These are phyloP conservation scores for cattle (Bos taurus) DNA, from an alignment of 2,113 vertebrate genomes.

Conservation along the genomic window DNA sequence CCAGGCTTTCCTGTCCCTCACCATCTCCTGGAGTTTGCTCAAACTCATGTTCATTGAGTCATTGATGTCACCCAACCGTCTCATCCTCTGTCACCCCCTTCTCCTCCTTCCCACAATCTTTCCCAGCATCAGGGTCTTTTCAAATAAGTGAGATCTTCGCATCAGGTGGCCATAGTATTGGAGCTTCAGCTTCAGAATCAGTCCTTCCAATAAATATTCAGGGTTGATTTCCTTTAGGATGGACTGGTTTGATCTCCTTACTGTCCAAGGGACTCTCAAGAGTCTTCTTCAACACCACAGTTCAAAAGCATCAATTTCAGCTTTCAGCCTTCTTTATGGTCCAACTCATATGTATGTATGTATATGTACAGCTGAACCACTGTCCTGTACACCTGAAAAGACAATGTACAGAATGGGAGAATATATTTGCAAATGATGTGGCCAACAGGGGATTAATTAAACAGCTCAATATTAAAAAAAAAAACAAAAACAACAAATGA, in stretches of 20 bases:
- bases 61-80: neutral
- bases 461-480: too few relatives aligned
- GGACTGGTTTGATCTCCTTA: neutral
- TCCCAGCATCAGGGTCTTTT: neutral
- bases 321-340: neutral
- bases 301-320: neutral
- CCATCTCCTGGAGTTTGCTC: neutral
- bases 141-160: neutral
- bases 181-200: neutral
- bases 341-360: neutral
- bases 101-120: neutral
- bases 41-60: neutral
- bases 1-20: neutral
- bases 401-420: too few relatives aligned
- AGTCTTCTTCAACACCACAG: neutral
- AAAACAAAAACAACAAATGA: too few relatives aligned
- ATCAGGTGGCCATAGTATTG: neutral
- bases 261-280: neutral
- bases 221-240: neutral
- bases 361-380: neutral
- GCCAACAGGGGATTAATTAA: too few relatives aligned
- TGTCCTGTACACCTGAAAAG: neutral
- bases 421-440: too few relatives aligned
- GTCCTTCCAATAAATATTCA: neutral
- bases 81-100: neutral